Evolutionary conservation across 1,140 invertebrate species (phyloP), one percentile per base, ranked within the genome.

Genomic region (Anoplophora glabripennis): DNA sequence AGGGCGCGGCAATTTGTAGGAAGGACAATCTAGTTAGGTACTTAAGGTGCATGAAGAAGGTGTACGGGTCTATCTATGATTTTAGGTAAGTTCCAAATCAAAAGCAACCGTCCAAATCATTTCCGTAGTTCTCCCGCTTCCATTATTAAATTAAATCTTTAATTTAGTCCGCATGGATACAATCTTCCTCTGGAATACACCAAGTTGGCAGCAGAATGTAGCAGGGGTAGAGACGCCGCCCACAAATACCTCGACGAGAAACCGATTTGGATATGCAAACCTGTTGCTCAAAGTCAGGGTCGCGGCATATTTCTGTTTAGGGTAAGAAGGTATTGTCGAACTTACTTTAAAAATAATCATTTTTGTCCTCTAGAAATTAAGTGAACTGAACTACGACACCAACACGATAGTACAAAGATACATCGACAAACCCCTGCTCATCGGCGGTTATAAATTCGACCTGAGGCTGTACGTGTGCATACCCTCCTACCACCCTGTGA

Each of bases 401-500:
- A 84, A 85, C 1, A 84, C 89, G 4, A 85, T 91, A 3, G 88
- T 89, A 12, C 90, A 93, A 75, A 79, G 84, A 54, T 96, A 96
- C 70, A 91, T 96, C 14, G 84, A 90, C 58, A 92, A 91, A 75
- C 91, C 91, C 0, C 74, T 92, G 37, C 75, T 94, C 3, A 92
- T 94, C 65, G 90, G 90, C 0, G 90, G 89, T 7, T 93, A 94
- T 74, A 94, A 94, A 75, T 92, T 92, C 67, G 92, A 94, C 77
- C 76, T 94, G 21, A 78, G 92, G 36, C 73, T 94, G 0, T 94
- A 94, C 71, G 90, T 93, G 0, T 84, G 90, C 60, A 88, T 94
- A 2, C 89, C 90, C 4, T 92, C 88, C 0, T 92, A 90, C 64
- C 81, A 84, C 38, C 91, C 91, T 1, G 72, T 93, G 0, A 89